A percentile compares a stretch with the other conserved stretches of the same genome.
Evolutionary conservation across 2,888 invertebrate genomes (phyloP).

Genomic region (Rotaria magnacalcarata): DNA sequence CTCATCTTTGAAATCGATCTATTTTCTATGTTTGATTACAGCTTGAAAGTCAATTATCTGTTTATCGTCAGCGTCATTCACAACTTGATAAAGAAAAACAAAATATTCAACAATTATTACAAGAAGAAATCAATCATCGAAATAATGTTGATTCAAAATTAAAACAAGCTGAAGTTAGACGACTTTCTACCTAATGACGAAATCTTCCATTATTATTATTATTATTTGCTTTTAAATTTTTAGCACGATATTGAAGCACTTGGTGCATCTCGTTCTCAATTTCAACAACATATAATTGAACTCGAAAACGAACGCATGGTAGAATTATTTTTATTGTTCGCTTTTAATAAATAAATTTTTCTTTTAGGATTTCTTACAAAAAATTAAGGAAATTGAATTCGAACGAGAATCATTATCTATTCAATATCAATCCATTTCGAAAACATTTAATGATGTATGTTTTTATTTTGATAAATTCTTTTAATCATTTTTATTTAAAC

Average conservation of each 20-base stretch:
- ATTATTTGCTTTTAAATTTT: background rate
- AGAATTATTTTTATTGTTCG: background rate
- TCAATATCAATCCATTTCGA: background rate
- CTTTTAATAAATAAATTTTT: background rate
- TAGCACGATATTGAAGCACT: conserved; percentile 3
- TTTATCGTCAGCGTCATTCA: background rate
- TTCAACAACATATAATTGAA: conserved; percentile 14
- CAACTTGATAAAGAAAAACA: conserved; percentile 20
- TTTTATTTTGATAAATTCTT: no score
- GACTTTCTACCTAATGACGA: background rate
- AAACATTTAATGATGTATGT: conserved; percentile 14
- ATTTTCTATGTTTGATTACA: background rate
- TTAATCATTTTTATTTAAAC: background rate
- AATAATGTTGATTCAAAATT: background rate
- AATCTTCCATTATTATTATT: background rate
- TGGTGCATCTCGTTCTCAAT: background rate
- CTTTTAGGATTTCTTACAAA: conserved; percentile 18
- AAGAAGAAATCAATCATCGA: background rate
- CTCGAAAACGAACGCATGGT: conserved; percentile 32
- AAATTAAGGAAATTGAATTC: background rate
- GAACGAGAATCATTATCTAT: conserved; percentile 14
- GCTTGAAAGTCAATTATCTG: conserved; percentile 10
- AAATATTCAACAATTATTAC: conserved; percentile 5
- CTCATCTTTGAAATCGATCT: no score
- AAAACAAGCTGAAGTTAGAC: background rate